Conservation (phyloP, 2,797 vertebrate species). For the Epinephelus coioides region DNA sequence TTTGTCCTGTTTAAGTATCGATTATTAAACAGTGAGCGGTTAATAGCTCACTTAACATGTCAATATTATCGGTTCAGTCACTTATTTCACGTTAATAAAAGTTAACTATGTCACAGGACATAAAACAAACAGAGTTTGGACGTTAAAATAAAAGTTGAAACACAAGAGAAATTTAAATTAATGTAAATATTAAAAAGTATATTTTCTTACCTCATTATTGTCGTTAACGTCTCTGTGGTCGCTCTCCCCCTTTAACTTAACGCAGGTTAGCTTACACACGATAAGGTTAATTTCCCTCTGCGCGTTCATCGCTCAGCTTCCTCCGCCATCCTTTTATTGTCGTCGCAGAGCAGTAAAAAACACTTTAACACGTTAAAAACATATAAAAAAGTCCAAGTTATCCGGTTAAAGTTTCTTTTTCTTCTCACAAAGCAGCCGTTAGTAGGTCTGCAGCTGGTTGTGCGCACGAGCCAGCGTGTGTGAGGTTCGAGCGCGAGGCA, state of each 20-base stretch:
- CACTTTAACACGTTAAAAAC: not conserved
- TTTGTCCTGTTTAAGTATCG: not conserved
- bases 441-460: not conserved
- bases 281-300: not conserved
- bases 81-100: not conserved
- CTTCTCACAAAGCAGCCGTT: not conserved
- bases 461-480: not conserved
- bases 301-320: constrained; percentile 1
- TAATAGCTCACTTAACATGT: not conserved
- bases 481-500: not conserved
- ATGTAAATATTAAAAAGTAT: not conserved
- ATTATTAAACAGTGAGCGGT: not conserved
- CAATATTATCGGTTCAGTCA: not conserved
- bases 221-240: not conserved
- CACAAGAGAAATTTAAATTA: not conserved
- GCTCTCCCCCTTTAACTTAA: constrained; percentile 14
- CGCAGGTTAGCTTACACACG: not conserved
- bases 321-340: not conserved
- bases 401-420: not conserved
- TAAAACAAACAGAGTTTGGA: not conserved
- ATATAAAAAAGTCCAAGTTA: rapidly evolving
- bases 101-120: no score
- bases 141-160: not conserved
- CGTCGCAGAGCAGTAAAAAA: rapidly evolving
- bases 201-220: constrained; percentile 48